phyloP scores from a whole-genome alignment of 1,140 invertebrate species.

The Ridgeia piscesae region DNA sequence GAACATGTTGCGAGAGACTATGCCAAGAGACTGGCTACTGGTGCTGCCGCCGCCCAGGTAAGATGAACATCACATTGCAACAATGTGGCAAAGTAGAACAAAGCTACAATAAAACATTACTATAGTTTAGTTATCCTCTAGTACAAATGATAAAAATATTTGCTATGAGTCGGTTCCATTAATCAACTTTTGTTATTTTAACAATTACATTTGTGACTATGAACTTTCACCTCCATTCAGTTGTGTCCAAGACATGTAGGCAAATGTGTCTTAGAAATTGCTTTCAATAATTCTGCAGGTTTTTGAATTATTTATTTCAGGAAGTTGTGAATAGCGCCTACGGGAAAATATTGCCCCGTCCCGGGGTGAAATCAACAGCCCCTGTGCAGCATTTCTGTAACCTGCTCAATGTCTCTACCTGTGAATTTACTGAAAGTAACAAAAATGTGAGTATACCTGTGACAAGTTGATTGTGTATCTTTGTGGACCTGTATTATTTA shows the following conservation, averaged over 20 bases:
- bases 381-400: constrained; percentile 64
- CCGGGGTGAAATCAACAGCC: constrained; percentile 27
- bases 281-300: not conserved
- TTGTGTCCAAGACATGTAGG: no score
- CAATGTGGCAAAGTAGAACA: not conserved
- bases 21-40: constrained; percentile 67
- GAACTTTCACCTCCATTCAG: no score
- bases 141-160: no score
- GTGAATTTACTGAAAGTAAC: constrained; percentile 65
- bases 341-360: constrained; percentile 59
- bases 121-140: no score
- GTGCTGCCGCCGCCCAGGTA: constrained; percentile 63
- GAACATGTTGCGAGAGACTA: constrained; percentile 72
- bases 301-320: constrained; percentile 34
- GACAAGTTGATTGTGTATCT: not conserved
- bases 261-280: no score
- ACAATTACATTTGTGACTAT: no score
- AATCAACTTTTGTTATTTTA: no score
- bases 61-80: not conserved
- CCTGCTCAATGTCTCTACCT: constrained; percentile 65
- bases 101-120: no score
- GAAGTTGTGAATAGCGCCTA: constrained; percentile 58
- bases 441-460: constrained; percentile 55
- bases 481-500: not conserved
- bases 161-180: no score